A percentile compares a stretch with the other conserved stretches of the same genome.
phyloP scores from a whole-genome alignment of 2,113 vertebrate species.

The Pterophyllum scalare region DNA sequence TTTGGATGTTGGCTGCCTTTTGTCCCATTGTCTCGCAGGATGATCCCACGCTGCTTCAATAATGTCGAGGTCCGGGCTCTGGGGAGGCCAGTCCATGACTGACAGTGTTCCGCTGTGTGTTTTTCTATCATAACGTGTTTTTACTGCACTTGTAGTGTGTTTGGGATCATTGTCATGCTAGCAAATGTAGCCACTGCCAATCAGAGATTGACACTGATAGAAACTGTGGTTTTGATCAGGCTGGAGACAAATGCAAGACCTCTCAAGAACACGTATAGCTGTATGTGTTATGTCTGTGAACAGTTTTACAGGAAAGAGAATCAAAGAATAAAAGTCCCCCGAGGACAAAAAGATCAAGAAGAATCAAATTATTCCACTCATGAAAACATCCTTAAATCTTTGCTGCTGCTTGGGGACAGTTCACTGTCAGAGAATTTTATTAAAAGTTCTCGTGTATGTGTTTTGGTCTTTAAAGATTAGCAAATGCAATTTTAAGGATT shows the following conservation, averaged over 20 bases:
- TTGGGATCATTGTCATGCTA: background rate
- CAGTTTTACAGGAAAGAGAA: background rate
- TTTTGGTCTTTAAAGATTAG: background rate
- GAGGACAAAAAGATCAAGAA: background rate
- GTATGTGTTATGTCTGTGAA: background rate
- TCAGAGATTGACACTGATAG: too few species aligned
- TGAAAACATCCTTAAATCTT: conserved; percentile 4
- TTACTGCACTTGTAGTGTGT: background rate
- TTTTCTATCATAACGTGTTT: background rate
- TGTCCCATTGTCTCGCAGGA: too few species aligned
- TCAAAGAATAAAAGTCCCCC: too few species aligned
- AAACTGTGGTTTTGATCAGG: background rate
- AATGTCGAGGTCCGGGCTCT: background rate
- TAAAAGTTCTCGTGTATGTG: background rate
- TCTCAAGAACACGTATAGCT: background rate
- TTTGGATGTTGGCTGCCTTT: background rate
- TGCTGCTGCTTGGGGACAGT: background rate
- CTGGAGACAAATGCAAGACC: background rate
- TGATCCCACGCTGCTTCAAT: background rate
- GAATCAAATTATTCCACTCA: background rate
- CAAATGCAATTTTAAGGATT: background rate
- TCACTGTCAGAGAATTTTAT: background rate
- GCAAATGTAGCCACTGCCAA: background rate
- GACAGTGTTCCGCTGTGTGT: background rate
- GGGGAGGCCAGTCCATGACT: background rate